phyloP scores from a whole-genome alignment of 2,888 invertebrate genomes.

The Aplocera efformata region DNA sequence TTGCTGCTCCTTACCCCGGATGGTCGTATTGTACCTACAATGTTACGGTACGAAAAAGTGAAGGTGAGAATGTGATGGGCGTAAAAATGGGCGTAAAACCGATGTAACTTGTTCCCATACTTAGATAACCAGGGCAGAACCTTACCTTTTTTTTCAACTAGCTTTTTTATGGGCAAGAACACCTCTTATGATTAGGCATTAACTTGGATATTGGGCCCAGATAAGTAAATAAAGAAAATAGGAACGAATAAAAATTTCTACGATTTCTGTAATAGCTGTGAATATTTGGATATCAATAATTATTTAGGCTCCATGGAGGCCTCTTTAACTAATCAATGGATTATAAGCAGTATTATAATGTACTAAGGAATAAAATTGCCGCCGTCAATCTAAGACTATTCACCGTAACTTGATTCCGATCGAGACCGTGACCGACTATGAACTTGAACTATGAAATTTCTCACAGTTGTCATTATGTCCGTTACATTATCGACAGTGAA shows the following conservation, averaged over 20 bases:
- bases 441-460: constrained; percentile 32
- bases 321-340: constrained; percentile 2
- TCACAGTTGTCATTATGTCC: constrained; percentile 6
- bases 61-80: no score
- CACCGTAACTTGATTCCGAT: constrained; percentile 29
- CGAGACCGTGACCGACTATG: constrained; percentile 40
- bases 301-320: constrained; percentile 11
- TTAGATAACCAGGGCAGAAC: no score
- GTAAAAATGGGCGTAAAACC: no score
- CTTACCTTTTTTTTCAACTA: no score
- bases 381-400: constrained; percentile 14
- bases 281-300: constrained; percentile 25
- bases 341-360: constrained; percentile 4
- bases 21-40: no score
- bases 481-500: background rate
- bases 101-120: no score
- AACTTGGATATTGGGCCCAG: no score
- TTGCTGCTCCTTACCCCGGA: no score
- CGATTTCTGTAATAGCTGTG: constrained; percentile 7
- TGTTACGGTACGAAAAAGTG: no score
- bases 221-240: no score
- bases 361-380: constrained; percentile 19
- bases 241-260: background rate
- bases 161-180: no score
- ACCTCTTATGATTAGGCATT: no score